Percentiles rank a stretch among this genome's conserved stretches.
These are phyloP conservation scores for Tor tambroides DNA, from an alignment of 2,113 vertebrate genomes.

Conservation along the genomic window DNA sequence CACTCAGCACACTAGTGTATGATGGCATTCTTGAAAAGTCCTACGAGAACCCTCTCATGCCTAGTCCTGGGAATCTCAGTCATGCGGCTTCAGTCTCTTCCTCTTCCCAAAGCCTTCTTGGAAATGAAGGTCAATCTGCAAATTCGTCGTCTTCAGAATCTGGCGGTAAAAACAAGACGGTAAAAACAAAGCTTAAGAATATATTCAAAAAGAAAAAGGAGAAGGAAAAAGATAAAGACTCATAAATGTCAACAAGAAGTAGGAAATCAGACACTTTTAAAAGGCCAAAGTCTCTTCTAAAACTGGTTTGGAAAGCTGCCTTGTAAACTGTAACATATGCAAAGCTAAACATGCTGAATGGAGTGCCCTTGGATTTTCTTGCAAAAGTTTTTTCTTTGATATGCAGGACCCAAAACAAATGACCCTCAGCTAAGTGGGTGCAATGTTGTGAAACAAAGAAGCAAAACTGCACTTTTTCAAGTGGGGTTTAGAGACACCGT, in stretches of 20 bases:
- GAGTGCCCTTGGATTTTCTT: not conserved
- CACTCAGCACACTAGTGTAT: constrained; percentile 86
- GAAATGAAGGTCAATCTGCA: constrained; percentile 43
- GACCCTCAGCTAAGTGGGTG: not conserved
- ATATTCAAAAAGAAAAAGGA: constrained; percentile 92
- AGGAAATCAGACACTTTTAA: constrained; percentile 70
- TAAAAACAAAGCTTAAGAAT: constrained; percentile 93
- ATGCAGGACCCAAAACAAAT: not conserved
- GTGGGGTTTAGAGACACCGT: not conserved
- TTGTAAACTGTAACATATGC: not conserved
- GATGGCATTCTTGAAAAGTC: constrained; percentile 96
- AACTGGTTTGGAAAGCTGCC: not conserved
- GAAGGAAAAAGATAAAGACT: constrained; percentile 58
- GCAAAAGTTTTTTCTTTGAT: not conserved
- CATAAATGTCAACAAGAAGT: constrained; percentile 65
- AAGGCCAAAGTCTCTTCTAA: constrained; percentile 30
- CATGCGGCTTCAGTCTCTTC: constrained; percentile 24
- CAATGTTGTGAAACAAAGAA: not conserved
- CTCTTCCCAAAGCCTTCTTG: constrained; percentile 58
- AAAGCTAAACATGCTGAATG: constrained; percentile 6
- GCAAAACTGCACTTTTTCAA: not conserved
- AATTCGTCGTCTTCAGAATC: constrained; percentile 74
- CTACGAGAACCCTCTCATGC: constrained; percentile 74
- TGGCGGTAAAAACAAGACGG: constrained; percentile 82
- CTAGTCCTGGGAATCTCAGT: constrained; percentile 65